A percentile compares a stretch with the other conserved stretches of the same genome.
These are phyloP conservation scores for Leptinotarsa juncta DNA, from an alignment of 2,888 invertebrate species.

Conservation along the genomic window DNA sequence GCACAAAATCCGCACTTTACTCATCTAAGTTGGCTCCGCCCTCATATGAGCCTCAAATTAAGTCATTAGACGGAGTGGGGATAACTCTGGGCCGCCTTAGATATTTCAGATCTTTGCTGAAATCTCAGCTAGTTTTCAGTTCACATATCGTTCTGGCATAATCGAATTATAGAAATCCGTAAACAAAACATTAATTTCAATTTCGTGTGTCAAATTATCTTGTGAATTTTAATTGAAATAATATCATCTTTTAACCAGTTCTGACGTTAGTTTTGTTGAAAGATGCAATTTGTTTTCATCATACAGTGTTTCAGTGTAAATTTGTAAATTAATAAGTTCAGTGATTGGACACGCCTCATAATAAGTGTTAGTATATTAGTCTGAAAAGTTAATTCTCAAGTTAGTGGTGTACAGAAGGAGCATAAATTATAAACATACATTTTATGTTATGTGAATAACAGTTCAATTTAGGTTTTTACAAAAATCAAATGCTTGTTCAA, in stretches of 20 bases:
- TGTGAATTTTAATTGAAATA: slow-evolving; percentile 33
- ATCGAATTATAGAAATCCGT: slow-evolving; percentile 50
- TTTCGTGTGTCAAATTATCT: slow-evolving; percentile 56
- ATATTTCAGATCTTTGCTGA: slow-evolving; percentile 57
- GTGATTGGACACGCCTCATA: slow-evolving; percentile 3
- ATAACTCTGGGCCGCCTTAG: slow-evolving; percentile 49
- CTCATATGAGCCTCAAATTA: slow-evolving; percentile 55
- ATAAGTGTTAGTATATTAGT: slow-evolving; percentile 12
- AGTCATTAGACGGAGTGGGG: slow-evolving; percentile 54
- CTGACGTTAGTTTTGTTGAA: slow-evolving; percentile 32
- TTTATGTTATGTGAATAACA: too few relatives aligned
- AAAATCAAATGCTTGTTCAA: too few relatives aligned
- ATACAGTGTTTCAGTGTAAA: slow-evolving; percentile 19
- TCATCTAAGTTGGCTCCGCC: slow-evolving; percentile 53
- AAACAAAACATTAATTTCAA: slow-evolving; percentile 64
- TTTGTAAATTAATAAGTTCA: slow-evolving; percentile 18
- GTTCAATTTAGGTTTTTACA: too few relatives aligned
- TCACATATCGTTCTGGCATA: slow-evolving; percentile 36
- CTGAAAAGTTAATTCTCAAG: not conserved
- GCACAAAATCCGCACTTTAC: slow-evolving; percentile 15
- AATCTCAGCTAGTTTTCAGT: slow-evolving; percentile 60
- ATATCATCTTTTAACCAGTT: slow-evolving; percentile 29
- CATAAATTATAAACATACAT: not conserved
- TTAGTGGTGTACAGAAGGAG: not conserved
- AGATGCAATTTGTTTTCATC: slow-evolving; percentile 20